phyloP scores from a whole-genome alignment of 2,113 vertebrate genomes.

The Oreotrochilus melanogaster region DNA sequence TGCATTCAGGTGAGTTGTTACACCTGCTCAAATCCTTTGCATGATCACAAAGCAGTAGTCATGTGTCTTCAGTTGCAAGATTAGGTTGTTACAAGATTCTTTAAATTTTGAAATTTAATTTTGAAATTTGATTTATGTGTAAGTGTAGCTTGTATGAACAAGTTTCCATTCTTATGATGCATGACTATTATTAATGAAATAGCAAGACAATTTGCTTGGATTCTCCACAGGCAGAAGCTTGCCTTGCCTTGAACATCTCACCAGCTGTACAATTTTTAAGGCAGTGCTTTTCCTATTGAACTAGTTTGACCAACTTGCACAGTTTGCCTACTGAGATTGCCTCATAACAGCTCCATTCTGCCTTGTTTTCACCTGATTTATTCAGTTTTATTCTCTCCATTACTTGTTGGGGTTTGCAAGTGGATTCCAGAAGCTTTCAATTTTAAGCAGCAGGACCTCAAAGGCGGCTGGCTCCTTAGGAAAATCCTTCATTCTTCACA shows the following conservation, averaged over 20 bases:
- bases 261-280: conserved; percentile 65
- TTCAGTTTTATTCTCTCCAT: neutral
- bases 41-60: neutral
- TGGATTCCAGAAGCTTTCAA: conserved; percentile 53
- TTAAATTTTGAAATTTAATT: neutral
- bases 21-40: neutral
- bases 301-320: conserved; percentile 59
- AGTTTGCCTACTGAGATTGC: conserved; percentile 66
- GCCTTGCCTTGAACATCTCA: neutral
- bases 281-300: conserved; percentile 31
- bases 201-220: conserved; percentile 37
- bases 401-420: conserved; percentile 49
- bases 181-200: conserved; percentile 33
- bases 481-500: conserved; percentile 42
- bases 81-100: neutral
- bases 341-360: conserved; percentile 67
- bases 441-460: conserved; percentile 73
- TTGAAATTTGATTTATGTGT: conserved; percentile 25
- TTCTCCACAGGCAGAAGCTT: conserved; percentile 46
- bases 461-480: conserved; percentile 47
- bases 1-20: neutral
- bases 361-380: conserved; percentile 17
- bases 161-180: conserved; percentile 1
- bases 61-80: neutral
- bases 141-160: conserved; percentile 2